A percentile compares a stretch with the other conserved stretches of the same genome.
Evolutionary conservation across 2,113 vertebrate genomes (phyloP).

Genomic region (Rafetus swinhoei): DNA sequence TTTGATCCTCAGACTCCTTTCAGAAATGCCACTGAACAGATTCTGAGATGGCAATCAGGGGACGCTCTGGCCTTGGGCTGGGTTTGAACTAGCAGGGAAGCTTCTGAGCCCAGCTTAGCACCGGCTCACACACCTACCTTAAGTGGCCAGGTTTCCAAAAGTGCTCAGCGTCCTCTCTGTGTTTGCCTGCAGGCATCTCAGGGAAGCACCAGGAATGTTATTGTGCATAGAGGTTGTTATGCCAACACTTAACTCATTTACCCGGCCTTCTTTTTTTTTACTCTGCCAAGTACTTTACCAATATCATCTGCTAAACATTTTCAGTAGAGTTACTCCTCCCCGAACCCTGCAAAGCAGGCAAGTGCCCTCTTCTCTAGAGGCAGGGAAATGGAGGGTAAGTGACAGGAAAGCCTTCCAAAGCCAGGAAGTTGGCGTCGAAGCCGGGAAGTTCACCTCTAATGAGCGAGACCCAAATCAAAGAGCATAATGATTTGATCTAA

Average conservation of each 20-base stretch:
- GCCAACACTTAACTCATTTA: not conserved
- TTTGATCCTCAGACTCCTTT: conserved; percentile 11
- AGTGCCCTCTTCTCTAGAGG: not conserved
- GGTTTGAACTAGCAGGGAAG: not conserved
- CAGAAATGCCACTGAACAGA: not conserved
- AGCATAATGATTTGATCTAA: not conserved
- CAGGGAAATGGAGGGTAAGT: not conserved
- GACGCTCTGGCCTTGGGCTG: not conserved
- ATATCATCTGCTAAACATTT: not conserved
- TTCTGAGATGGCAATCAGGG: not conserved
- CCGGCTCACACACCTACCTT: rapidly evolving
- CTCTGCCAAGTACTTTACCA: not conserved
- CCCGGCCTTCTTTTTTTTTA: not conserved
- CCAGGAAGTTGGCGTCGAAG: not conserved
- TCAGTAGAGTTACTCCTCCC: not conserved
- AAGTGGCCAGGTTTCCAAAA: not conserved
- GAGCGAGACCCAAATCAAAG: not conserved
- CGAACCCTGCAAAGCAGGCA: not conserved
- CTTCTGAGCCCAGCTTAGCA: not conserved
- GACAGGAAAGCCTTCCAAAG: not conserved
- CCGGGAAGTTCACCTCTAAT: not conserved
- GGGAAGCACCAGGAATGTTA: not conserved
- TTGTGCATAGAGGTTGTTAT: not conserved
- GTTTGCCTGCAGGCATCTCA: not conserved
- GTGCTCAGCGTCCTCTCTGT: not conserved